These are phyloP conservation scores for Athalia cordata DNA, from an alignment of 2,888 invertebrate species.

Conservation along the genomic window DNA sequence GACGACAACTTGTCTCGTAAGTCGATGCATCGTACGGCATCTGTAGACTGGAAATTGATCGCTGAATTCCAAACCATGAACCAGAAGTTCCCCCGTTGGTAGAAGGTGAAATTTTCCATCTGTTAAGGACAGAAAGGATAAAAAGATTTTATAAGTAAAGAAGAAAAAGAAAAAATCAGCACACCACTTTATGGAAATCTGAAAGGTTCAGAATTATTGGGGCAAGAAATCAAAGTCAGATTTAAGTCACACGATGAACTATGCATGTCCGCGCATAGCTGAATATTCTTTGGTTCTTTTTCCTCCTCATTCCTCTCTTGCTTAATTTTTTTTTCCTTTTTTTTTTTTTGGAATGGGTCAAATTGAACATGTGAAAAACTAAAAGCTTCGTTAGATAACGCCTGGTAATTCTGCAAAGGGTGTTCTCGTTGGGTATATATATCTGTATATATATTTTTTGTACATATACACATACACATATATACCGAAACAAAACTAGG, in stretches of 20 bases:
- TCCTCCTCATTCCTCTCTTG: neutral
- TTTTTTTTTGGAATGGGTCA: neutral
- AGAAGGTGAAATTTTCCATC: conserved; percentile 86
- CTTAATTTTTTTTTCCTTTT: neutral
- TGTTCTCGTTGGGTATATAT: too few species aligned
- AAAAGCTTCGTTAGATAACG: conserved; percentile 42
- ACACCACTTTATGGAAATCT: too few species aligned
- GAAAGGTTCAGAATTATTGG: too few species aligned
- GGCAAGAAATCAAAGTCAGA: too few species aligned
- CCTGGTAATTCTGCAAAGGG: conserved; percentile 23
- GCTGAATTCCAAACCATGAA: conserved; percentile 84
- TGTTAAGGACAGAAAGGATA: conserved; percentile 62
- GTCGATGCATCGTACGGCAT: conserved; percentile 84
- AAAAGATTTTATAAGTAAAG: too few species aligned
- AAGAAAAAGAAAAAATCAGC: too few species aligned
- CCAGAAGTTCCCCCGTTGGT: conserved; percentile 83
- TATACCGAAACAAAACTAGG: conserved; percentile 28
- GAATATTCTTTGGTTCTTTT: too few species aligned
- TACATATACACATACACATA: too few species aligned
- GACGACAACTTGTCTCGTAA: conserved; percentile 82
- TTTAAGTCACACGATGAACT: too few species aligned
- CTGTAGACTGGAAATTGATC: conserved; percentile 84
- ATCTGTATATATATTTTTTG: too few species aligned
- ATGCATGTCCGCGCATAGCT: too few species aligned
- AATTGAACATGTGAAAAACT: conserved; percentile 31